Evolutionary conservation across 2,797 vertebrate genomes (phyloP).

Genomic region (Uromys caudimaculatus): DNA sequence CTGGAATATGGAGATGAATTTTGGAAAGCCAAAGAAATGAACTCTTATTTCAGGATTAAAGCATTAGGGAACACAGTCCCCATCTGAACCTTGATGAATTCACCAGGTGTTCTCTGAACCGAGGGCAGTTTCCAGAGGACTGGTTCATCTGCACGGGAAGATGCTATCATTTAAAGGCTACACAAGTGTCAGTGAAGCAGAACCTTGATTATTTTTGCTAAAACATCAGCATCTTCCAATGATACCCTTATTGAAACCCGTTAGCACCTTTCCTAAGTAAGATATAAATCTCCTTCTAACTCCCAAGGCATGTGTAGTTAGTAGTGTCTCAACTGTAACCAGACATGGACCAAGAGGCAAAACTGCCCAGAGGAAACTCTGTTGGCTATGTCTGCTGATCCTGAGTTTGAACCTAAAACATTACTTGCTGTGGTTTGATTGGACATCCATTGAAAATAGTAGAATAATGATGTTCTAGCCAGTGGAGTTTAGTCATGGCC

Average conservation of each 20-base stretch:
- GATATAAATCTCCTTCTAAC: background rate
- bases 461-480: background rate
- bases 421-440: slow-evolving; percentile 57
- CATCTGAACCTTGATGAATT: background rate
- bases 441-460: slow-evolving; percentile 28
- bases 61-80: background rate
- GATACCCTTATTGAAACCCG: background rate
- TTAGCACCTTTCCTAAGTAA: slow-evolving; percentile 29
- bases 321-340: slow-evolving; percentile 1
- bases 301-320: slow-evolving; percentile 12
- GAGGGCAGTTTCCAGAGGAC: slow-evolving; percentile 13
- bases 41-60: slow-evolving; percentile 10
- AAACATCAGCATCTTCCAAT: slow-evolving; percentile 4
- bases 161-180: slow-evolving; percentile 32
- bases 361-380: background rate
- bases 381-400: slow-evolving; percentile 6
- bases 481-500: slow-evolving; percentile 30
- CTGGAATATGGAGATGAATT: slow-evolving; percentile 30
- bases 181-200: background rate
- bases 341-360: background rate
- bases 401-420: slow-evolving; percentile 22
- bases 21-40: slow-evolving; percentile 44
- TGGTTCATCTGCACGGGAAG: background rate
- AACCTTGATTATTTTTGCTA: slow-evolving; percentile 27
- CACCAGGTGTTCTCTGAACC: background rate